These are phyloP conservation scores for Prionailurus viverrinus DNA, from an alignment of 2,113 vertebrate species.

Conservation along the genomic window DNA sequence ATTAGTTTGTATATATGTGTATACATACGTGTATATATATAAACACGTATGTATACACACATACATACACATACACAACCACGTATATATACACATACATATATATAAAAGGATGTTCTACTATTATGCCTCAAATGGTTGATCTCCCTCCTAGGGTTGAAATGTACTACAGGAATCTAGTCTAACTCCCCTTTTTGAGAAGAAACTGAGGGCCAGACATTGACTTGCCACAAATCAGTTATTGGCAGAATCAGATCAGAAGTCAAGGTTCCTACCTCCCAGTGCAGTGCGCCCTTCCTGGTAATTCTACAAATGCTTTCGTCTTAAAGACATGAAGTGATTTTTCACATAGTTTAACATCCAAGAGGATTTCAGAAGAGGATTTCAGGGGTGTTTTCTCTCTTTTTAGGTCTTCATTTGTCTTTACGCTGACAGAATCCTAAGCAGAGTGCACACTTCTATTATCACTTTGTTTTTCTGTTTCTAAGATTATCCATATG, in stretches of 20 bases:
- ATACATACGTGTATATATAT: too few relatives aligned
- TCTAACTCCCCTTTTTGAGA: background rate
- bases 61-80: too few relatives aligned
- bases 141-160: background rate
- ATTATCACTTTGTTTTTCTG: background rate
- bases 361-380: background rate
- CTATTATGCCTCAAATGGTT: background rate
- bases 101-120: background rate
- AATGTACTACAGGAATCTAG: background rate
- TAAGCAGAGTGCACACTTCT: background rate
- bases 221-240: background rate
- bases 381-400: background rate
- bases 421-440: background rate
- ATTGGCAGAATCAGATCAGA: background rate
- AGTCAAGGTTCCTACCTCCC: background rate
- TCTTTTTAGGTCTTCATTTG: background rate
- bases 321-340: background rate
- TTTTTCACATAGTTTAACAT: background rate
- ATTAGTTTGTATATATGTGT: background rate
- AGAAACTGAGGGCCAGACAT: background rate
- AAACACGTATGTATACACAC: too few relatives aligned
- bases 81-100: too few relatives aligned
- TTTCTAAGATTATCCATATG: conserved; percentile 8
- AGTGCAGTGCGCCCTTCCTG: background rate
- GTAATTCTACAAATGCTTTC: background rate